Evolutionary conservation across 2,113 vertebrate genomes (phyloP), one percentile per base, ranked within the genome.

Genomic region (Nycticorax nycticorax): DNA sequence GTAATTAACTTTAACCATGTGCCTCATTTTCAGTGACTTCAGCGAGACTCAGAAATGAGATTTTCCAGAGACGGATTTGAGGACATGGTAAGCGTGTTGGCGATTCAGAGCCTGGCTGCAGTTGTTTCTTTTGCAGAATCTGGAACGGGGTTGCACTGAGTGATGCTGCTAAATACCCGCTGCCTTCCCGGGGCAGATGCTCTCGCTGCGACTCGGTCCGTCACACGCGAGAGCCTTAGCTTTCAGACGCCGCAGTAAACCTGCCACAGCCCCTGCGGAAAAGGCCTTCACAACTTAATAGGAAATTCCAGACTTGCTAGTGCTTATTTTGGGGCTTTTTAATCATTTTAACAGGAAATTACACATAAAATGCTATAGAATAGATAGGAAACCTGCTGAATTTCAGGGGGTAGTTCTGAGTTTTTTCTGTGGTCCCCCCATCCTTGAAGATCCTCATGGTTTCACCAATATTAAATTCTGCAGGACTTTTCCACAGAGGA

Each of bases 401-500:
- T 89, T 94, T 71, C 64, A 89, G 21, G 12, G 10, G 2, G 4
- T 64, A 75, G 16, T 12, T 84, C 35, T 80, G 67, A 55, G 39
- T 52, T 59, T 95, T 92, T 86, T 52, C 45, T 69, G 3, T 1
- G 3, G 11, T 59, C 39, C 22, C 22, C 19, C 28, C 32, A 23
- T 59, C 43, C 43, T 86, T 86, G 63, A 88, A 86, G 55, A 83
- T 86, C 52, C 28, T 94, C 24, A 48, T 2, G 9, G 39, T 57
- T 88, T 93, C 63, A 59, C 17, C 19, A 50, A 8, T 68, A 74
- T 48, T 86, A 88, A 80, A 94, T 56, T 95, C 59, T 77, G 47
- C n/a, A 69, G 71, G 64, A 69, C 37, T 93, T 94, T 88, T 91
- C 72, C 88, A 66, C 57, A 76, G 74, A 87, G 89, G 77, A 91